phyloP scores from a whole-genome alignment of 2,888 invertebrate genomes.

The Ferdinandea cuprea region DNA sequence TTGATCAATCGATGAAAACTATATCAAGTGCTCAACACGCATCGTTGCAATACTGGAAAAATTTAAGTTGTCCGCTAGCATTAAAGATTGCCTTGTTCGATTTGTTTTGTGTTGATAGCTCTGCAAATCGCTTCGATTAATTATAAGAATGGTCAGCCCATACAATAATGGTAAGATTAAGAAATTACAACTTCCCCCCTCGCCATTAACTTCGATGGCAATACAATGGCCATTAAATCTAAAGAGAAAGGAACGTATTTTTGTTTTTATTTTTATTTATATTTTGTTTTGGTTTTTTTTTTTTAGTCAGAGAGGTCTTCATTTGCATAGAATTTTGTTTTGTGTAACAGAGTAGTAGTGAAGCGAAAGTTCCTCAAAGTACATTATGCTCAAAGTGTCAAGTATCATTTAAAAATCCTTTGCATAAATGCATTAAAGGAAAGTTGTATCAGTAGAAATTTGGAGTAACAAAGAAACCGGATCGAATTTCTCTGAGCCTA shows the following conservation, averaged over 20 bases:
- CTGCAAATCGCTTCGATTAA: conserved; percentile 13
- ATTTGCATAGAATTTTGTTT: conserved; percentile 7
- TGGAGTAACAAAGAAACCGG: conserved; percentile 38
- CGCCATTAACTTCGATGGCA: conserved; percentile 24
- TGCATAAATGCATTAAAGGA: conserved; percentile 22
- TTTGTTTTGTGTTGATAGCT: conserved; percentile 26
- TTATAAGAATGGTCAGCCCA: too few relatives aligned
- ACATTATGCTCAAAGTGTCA: not conserved
- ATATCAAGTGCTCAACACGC: conserved; percentile 19
- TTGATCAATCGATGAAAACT: conserved; percentile 38
- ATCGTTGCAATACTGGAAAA: conserved; percentile 27
- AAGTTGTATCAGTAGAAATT: conserved; percentile 9
- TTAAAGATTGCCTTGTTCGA: conserved; percentile 30
- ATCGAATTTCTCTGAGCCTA: conserved; percentile 30
- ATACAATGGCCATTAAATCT: not conserved
- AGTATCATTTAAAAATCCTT: conserved; percentile 42
- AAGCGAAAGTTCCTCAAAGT: conserved; percentile 42
- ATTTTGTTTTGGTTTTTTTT: too few relatives aligned
- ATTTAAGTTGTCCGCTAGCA: conserved; percentile 5
- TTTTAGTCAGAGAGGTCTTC: not conserved
- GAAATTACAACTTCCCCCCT: conserved; percentile 30
- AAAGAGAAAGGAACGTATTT: not conserved
- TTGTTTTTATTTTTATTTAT: too few relatives aligned
- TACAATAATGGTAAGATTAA: conserved; percentile 38
- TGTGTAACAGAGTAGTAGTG: conserved; percentile 5